Conservation (phyloP, 2,113 vertebrate species). For the Ammodytes marinus region DNA sequence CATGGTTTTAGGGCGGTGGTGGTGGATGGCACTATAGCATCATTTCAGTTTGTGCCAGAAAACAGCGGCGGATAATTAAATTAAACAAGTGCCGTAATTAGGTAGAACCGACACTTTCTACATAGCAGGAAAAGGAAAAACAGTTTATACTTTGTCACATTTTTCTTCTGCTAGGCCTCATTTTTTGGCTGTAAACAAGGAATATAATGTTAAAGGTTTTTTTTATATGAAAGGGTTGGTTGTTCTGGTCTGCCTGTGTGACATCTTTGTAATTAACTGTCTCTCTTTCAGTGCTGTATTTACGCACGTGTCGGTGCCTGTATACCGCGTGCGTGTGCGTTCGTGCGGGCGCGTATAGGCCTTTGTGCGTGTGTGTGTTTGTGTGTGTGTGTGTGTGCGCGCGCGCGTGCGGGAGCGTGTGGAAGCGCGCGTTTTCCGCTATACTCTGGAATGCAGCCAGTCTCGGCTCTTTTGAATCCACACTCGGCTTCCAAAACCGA, state of each 20-base stretch:
- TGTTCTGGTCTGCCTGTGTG: slow-evolving; percentile 71
- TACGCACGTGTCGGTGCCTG: slow-evolving; percentile 39
- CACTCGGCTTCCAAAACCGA: slow-evolving; percentile 92
- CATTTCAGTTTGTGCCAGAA: slow-evolving; percentile 59
- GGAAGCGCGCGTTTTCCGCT: slow-evolving; percentile 83
- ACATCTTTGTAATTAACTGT: slow-evolving; percentile 77
- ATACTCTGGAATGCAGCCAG: slow-evolving; percentile 91
- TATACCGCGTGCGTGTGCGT: slow-evolving; percentile 1
- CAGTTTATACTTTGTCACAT: slow-evolving; percentile 47
- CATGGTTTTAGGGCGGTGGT: slow-evolving; percentile 48
- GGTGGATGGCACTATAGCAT: slow-evolving; percentile 25
- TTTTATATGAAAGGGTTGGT: slow-evolving; percentile 66
- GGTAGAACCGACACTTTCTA: slow-evolving; percentile 55
- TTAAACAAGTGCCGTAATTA: slow-evolving; percentile 65
- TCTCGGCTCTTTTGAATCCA: slow-evolving; percentile 88
- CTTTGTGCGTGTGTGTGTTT: slow-evolving; percentile 9
- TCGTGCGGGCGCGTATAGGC: no score
- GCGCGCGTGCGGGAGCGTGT: slow-evolving; percentile 39
- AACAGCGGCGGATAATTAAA: slow-evolving; percentile 71
- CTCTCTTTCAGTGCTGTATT: slow-evolving; percentile 45
- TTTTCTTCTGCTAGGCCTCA: slow-evolving; percentile 12
- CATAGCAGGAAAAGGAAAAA: slow-evolving; percentile 51
- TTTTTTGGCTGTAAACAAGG: slow-evolving; percentile 65
- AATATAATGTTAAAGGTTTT: slow-evolving; percentile 57
- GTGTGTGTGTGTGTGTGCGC: slow-evolving; percentile 13